Base-by-base conservation (phyloP, 2,797 vertebrate species). In the Pelobates cultripes region DNA sequence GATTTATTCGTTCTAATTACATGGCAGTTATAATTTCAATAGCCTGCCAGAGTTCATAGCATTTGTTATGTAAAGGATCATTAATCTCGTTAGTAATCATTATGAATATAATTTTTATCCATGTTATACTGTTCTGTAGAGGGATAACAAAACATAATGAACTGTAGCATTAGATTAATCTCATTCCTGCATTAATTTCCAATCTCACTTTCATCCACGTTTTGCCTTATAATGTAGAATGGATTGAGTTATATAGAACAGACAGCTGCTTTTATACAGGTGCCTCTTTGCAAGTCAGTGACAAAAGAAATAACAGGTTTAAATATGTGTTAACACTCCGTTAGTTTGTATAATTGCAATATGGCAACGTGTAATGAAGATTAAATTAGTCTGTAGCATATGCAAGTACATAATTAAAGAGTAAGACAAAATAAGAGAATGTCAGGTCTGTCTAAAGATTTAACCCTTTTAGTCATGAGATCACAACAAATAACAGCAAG, bases 61-160 rank as follows among this genome's bases (percentile, higher is more conserved):
- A 92, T 94, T 90, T 89, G 88, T 90, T 88, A 84, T 91, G 92
- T 92, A 91, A 94, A 93, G 95, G 94, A 96, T 95, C 96, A 98
- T 99, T 98, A 96, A 98, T 98, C 97, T 97, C 95, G 97, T 99
- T 99, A 99, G 96, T 89, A 90, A 93, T 93, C 93, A 92, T 96
- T 98, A 99, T 98, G 98, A 98, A 99, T 99, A 99, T 98, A 94
- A 98, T 99, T 99, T 83, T 98, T 98, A 98, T 99, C 96, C 61
- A 91, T 94, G 95, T 95, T 95, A 96, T 97, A 96, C 97, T 97
- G 96, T 96, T 96, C 95, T 95, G 92, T 93, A 88, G 92, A 90
- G 91, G 94, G 92, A 92, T 93, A 93, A 89, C 91, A 94, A 95
- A 92, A 85, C 83, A 84, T 95, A 96, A 96, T 96, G 94, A 95